Percentiles rank a stretch among this genome's conserved stretches.
Evolutionary conservation across 2,113 vertebrate species (phyloP).

Genomic region (Eclectus roratus): DNA sequence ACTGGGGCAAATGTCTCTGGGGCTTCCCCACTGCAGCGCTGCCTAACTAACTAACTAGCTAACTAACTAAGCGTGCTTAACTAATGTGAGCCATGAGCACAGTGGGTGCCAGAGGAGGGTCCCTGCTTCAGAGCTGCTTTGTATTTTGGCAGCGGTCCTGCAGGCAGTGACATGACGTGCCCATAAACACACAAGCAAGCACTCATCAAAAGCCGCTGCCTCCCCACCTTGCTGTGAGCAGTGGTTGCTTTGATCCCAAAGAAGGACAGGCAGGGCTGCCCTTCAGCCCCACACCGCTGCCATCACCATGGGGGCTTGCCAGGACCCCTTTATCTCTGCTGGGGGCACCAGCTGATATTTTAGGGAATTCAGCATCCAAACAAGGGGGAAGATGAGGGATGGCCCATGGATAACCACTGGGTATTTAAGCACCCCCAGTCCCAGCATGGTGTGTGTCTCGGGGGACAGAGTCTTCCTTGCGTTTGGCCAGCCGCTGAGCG

Average conservation of each 20-base stretch:
- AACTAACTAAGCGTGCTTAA: not conserved
- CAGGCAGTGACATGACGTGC: not conserved
- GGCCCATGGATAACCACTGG: rapidly evolving
- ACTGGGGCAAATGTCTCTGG: not conserved
- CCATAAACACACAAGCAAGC: not conserved
- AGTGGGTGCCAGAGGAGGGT: not conserved
- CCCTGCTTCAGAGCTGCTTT: not conserved
- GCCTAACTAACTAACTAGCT: too few species aligned
- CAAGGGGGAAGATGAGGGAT: not conserved
- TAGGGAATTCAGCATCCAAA: not conserved
- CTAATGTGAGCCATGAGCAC: not conserved
- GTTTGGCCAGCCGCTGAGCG: not conserved
- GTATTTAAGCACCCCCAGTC: not conserved
- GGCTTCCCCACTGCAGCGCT: not conserved
- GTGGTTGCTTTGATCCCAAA: not conserved
- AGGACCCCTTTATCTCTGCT: not conserved
- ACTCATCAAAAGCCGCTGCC: not conserved
- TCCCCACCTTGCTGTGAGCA: not conserved
- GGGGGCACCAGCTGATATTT: not conserved
- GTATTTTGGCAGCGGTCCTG: not conserved
- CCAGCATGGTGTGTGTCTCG: rapidly evolving
- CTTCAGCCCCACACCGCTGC: not conserved
- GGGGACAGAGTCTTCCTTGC: not conserved
- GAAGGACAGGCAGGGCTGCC: not conserved
- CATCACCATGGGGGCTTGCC: rapidly evolving